Percentiles rank a stretch among this genome's conserved stretches.
Evolutionary conservation across 2,113 vertebrate genomes (phyloP).

Genomic region (Cinclus mexicanus): DNA sequence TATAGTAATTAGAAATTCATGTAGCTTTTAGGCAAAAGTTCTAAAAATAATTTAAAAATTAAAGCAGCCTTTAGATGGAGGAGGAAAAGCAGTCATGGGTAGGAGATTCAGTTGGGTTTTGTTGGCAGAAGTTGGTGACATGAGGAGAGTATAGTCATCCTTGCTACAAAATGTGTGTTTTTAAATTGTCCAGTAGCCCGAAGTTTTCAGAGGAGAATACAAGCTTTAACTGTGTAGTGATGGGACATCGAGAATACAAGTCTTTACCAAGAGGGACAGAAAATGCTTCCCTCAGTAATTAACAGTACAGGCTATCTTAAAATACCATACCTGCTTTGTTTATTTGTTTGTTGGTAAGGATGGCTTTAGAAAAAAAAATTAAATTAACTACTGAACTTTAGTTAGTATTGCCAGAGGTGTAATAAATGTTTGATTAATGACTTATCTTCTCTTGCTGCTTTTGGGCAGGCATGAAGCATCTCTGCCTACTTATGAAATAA

Average conservation of each 20-base stretch:
- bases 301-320: background rate
- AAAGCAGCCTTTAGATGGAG: background rate
- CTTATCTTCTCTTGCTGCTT: slow-evolving; percentile 8
- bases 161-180: background rate
- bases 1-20: background rate
- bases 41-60: background rate
- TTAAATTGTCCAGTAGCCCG: background rate
- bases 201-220: background rate
- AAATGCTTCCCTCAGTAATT: background rate
- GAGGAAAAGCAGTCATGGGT: background rate
- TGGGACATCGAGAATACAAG: background rate
- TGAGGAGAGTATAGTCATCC: background rate
- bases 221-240: background rate
- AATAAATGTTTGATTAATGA: background rate
- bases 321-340: background rate
- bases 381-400: background rate
- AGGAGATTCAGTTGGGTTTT: background rate
- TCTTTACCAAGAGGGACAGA: background rate
- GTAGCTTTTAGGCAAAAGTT: background rate
- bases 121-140: accelerated
- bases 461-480: slow-evolving; percentile 13
- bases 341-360: background rate
- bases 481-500: background rate
- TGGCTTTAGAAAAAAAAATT: background rate
- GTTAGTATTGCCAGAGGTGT: background rate